phyloP scores from a whole-genome alignment of 2,113 vertebrate species.

The Tiliqua scincoides region DNA sequence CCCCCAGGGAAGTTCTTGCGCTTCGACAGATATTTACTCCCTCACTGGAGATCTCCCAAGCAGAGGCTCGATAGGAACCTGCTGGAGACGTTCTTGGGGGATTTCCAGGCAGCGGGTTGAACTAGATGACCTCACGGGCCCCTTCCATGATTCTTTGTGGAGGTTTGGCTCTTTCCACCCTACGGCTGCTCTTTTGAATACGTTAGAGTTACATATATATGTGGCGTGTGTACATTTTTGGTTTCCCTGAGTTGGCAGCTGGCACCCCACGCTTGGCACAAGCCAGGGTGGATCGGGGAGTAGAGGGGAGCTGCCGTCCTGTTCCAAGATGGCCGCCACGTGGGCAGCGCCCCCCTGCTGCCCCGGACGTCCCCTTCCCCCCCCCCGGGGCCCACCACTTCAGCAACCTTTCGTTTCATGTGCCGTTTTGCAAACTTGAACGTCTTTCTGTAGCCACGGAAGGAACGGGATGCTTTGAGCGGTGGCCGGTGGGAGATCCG shows the following conservation, averaged over 20 bases:
- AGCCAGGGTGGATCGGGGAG: neutral
- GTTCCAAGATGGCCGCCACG: neutral
- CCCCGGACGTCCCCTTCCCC: neutral
- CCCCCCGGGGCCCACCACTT: neutral
- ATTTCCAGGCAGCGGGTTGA: no score
- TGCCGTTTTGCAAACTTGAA: neutral
- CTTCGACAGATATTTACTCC: no score
- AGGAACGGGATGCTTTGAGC: neutral
- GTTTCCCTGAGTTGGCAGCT: conserved; percentile 27
- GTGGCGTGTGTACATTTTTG: neutral
- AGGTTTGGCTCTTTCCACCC: neutral
- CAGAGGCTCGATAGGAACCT: no score
- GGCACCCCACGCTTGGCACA: neutral
- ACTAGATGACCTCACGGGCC: no score
- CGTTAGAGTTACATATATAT: neutral
- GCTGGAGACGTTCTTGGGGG: no score
- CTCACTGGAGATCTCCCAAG: no score
- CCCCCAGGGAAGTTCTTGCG: no score
- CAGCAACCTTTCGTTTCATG: neutral
- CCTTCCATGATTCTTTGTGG: no score
- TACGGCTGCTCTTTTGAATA: neutral
- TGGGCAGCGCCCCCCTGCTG: no score
- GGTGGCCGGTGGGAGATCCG: no score
- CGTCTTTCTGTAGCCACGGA: no score
- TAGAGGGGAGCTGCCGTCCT: neutral